phyloP scores from a whole-genome alignment of 2,113 vertebrate genomes.

The Anas platyrhynchos region DNA sequence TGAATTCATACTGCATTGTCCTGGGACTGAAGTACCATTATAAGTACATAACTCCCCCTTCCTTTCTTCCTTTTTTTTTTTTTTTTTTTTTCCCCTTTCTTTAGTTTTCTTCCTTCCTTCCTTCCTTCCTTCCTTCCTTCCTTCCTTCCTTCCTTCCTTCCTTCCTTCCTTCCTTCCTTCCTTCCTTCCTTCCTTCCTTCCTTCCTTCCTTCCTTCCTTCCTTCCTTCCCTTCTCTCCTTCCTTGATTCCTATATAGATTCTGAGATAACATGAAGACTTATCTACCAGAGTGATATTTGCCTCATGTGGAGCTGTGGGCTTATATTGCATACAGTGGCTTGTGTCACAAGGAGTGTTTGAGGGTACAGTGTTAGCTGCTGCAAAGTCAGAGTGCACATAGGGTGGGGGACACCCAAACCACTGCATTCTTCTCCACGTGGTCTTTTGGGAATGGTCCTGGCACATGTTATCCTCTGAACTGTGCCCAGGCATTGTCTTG shows the following conservation, averaged over 20 bases:
- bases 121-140: neutral
- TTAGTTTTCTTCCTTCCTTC: too few species aligned
- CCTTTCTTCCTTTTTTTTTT: neutral
- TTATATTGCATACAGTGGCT: neutral
- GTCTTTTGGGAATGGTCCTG: slow-evolving; percentile 26
- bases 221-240: neutral
- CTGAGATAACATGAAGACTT: neutral
- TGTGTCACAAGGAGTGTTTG: neutral
- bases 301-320: neutral
- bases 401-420: slow-evolving; percentile 8
- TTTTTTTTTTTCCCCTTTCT: too few species aligned
- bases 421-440: slow-evolving; percentile 12
- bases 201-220: neutral
- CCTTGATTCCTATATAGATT: neutral
- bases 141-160: neutral
- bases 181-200: neutral
- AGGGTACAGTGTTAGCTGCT: neutral
- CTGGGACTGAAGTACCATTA: neutral
- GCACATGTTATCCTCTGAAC: neutral
- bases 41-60: neutral
- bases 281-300: neutral
- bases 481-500: slow-evolving; percentile 57
- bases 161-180: neutral
- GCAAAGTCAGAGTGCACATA: neutral
- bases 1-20: neutral